These are phyloP conservation scores for Parnassius apollo DNA, from an alignment of 2,888 invertebrate species.

Conservation along the genomic window DNA sequence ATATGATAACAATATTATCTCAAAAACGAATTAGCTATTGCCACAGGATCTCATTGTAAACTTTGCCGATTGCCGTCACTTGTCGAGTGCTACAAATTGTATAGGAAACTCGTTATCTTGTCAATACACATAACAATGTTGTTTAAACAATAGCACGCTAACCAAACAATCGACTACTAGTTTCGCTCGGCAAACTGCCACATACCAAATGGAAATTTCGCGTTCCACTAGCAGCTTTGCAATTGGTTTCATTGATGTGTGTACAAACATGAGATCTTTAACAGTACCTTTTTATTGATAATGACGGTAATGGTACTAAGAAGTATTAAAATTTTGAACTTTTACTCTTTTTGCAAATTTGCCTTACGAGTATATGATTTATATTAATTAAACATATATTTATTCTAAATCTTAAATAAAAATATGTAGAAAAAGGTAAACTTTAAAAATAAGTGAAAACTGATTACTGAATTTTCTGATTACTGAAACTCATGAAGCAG, in stretches of 20 bases:
- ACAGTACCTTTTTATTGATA: not conserved
- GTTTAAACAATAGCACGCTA: conserved; percentile 51
- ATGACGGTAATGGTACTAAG: too few relatives aligned
- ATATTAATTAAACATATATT: too few relatives aligned
- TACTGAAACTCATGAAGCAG: too few relatives aligned
- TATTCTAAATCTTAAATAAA: too few relatives aligned
- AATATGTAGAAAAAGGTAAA: too few relatives aligned
- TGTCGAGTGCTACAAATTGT: conserved; percentile 33
- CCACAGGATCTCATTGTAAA: conserved; percentile 23
- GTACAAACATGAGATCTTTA: conserved; percentile 47
- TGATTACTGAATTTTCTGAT: too few relatives aligned
- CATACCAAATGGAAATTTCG: conserved; percentile 64
- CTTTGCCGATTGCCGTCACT: conserved; percentile 21
- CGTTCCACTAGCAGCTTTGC: conserved; percentile 47
- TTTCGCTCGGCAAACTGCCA: conserved; percentile 56
- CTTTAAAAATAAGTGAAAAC: too few relatives aligned
- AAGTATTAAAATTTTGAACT: too few relatives aligned
- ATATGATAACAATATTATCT: not conserved
- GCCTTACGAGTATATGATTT: too few relatives aligned
- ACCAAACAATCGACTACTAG: conserved; percentile 66
- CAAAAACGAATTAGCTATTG: conserved; percentile 15
- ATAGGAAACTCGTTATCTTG: conserved; percentile 49
- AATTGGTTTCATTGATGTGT: conserved; percentile 55
- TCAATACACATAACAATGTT: conserved; percentile 48
- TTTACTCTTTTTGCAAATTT: too few relatives aligned